A percentile compares a stretch with the other conserved stretches of the same genome.
Conservation (phyloP, 2,797 vertebrate genomes). For the Platalea minor region DNA sequence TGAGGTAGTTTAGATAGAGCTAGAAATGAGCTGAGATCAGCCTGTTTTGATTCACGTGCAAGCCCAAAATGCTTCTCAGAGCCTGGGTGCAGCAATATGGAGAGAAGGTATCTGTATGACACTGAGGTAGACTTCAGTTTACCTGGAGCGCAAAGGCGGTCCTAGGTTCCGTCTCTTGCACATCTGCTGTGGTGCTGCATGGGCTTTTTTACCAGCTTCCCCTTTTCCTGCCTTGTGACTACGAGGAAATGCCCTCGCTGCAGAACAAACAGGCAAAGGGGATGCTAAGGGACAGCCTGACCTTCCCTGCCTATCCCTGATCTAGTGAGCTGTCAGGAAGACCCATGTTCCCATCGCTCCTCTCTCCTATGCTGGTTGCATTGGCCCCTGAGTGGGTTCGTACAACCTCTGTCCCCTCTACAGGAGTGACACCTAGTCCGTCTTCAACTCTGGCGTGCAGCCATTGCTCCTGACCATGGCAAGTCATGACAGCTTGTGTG, state of each 20-base stretch:
- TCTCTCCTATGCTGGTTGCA: not conserved
- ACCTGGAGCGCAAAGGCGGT: not conserved
- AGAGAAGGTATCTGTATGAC: not conserved
- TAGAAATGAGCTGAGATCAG: conserved; percentile 8
- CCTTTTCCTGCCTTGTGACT: not conserved
- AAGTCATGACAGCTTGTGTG: not conserved
- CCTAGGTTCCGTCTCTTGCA: not conserved
- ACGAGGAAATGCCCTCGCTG: not conserved
- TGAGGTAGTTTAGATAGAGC: not conserved
- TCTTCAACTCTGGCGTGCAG: fast-evolving
- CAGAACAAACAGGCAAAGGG: not conserved
- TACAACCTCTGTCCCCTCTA: not conserved
- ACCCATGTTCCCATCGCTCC: not conserved
- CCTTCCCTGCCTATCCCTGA: not conserved
- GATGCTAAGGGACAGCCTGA: not conserved
- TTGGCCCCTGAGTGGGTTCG: not conserved
- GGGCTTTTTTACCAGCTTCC: not conserved
- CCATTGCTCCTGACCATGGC: not conserved
- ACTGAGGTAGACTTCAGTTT: not conserved
- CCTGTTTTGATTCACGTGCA: not conserved
- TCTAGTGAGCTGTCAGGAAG: not conserved
- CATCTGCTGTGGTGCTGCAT: not conserved
- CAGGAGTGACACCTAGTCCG: not conserved
- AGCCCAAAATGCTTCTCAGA: not conserved
- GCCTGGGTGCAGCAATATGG: not conserved